phyloP scores from a whole-genome alignment of 2,888 invertebrate species.

The Epirrhoe tristata region DNA sequence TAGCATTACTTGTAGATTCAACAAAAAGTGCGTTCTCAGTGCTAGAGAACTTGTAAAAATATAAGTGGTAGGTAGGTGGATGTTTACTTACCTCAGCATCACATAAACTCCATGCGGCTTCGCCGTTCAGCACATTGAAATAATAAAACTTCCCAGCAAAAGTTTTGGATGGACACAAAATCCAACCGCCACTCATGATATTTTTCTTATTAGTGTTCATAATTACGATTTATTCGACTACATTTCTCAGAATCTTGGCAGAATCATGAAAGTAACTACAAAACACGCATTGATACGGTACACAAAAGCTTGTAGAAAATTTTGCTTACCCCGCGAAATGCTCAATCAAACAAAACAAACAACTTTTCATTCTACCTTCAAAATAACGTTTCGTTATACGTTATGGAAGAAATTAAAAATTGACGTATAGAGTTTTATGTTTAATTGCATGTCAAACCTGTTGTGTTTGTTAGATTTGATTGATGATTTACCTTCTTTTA shows the following conservation, averaged over 20 bases:
- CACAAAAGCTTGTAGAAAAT: conserved; percentile 9
- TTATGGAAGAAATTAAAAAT: background rate
- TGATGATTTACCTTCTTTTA: no score
- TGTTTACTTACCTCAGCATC: conserved; percentile 56
- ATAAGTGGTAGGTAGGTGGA: background rate
- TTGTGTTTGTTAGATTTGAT: background rate
- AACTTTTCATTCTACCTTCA: background rate
- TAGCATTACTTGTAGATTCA: background rate
- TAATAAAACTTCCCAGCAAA: conserved; percentile 73
- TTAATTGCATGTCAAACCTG: no score
- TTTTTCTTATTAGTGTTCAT: conserved; percentile 55
- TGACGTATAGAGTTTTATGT: no score
- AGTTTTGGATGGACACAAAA: conserved; percentile 67
- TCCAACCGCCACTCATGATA: conserved; percentile 55
- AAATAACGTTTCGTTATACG: conserved; percentile 6
- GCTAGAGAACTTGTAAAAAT: background rate
- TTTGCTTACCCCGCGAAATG: conserved; percentile 63
- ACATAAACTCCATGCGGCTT: conserved; percentile 63
- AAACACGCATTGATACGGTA: background rate
- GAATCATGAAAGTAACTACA: no score
- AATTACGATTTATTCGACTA: conserved; percentile 21
- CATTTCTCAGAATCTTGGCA: conserved; percentile 8
- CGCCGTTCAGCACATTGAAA: conserved; percentile 67
- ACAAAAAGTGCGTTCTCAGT: background rate
- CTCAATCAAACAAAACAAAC: conserved; percentile 1